Evolutionary conservation across 2,113 vertebrate species (phyloP).

Genomic region (Deroptyus accipitrinus): DNA sequence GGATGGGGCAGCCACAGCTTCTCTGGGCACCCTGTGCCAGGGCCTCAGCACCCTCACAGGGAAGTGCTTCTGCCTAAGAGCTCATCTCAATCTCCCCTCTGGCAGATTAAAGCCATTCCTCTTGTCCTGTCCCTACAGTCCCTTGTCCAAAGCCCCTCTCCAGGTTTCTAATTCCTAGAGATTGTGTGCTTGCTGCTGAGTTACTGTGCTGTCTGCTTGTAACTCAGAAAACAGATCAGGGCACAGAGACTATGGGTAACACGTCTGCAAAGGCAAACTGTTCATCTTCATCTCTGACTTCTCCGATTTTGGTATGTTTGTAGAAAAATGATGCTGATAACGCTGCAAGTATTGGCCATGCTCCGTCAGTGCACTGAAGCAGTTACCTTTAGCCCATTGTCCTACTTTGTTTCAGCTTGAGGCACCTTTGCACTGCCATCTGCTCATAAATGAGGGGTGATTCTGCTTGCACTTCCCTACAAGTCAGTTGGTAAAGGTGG

Average conservation of each 20-base stretch:
- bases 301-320: not conserved
- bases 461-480: not conserved
- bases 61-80: too few relatives aligned
- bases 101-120: not conserved
- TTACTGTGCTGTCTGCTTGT: not conserved
- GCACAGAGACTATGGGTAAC: fast-evolving
- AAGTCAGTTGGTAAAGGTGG: not conserved
- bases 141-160: not conserved
- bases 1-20: too few relatives aligned
- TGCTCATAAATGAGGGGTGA: not conserved
- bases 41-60: too few relatives aligned
- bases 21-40: too few relatives aligned
- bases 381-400: not conserved
- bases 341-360: not conserved
- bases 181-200: not conserved
- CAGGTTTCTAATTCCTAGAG: not conserved
- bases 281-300: not conserved
- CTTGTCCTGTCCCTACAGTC: not conserved
- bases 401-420: not conserved
- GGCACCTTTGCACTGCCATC: not conserved
- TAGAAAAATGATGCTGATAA: not conserved
- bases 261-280: not conserved
- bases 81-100: not conserved
- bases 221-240: not conserved
- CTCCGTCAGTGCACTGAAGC: not conserved